A percentile compares a stretch with the other conserved stretches of the same genome.
Evolutionary conservation across 1,140 invertebrate species (phyloP).

Genomic region (Armadillidium nasatum): DNA sequence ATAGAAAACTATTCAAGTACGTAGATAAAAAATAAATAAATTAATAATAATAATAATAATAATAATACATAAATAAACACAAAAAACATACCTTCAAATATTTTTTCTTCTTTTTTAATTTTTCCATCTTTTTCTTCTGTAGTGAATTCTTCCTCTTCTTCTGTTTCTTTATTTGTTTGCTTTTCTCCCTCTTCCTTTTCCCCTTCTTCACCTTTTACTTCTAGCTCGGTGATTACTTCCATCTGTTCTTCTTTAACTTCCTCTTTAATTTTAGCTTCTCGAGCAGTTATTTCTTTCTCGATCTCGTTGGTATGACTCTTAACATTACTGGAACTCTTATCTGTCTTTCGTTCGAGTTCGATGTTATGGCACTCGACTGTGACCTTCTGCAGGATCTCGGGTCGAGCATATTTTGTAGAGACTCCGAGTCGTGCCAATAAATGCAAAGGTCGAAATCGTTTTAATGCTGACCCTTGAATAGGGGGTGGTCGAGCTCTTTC

Average conservation of each 20-base stretch:
- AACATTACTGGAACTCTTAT: too few species aligned
- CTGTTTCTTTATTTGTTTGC: neutral
- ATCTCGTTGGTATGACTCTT: neutral
- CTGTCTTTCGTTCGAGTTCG: neutral
- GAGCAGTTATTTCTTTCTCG: neutral
- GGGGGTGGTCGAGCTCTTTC: neutral
- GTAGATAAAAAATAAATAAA: too few species aligned
- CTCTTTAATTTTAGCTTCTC: neutral
- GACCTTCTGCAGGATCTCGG: neutral
- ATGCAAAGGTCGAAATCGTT: neutral
- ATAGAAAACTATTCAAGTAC: too few species aligned
- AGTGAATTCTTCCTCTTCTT: too few species aligned
- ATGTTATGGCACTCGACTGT: neutral
- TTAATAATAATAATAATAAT: too few species aligned
- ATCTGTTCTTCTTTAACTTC: neutral
- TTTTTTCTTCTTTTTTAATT: too few species aligned
- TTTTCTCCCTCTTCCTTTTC: neutral
- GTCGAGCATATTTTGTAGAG: conserved; percentile 1
- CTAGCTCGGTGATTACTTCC: too few species aligned
- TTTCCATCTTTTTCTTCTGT: too few species aligned
- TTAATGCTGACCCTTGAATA: neutral
- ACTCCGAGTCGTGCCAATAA: neutral
- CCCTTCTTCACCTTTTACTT: too few species aligned
- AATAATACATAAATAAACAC: too few species aligned
- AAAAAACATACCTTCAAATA: too few species aligned